These are phyloP conservation scores for Patella vulgata DNA, from an alignment of 1,140 invertebrate genomes.

Conservation along the genomic window DNA sequence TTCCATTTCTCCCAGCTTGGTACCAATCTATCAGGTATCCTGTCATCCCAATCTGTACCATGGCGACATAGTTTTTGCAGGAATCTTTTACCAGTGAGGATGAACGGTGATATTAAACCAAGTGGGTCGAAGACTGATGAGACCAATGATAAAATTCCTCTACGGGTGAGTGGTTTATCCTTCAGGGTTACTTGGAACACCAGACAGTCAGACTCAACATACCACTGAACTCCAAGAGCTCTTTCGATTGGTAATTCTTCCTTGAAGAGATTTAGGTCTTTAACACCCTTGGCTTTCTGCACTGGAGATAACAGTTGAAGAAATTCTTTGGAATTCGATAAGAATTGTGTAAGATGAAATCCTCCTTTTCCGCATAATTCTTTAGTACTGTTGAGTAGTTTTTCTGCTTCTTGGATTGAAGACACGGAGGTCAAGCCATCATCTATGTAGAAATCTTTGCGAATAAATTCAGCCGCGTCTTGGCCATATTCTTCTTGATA, in stretches of 20 bases:
- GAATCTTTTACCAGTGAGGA: slow-evolving; percentile 29
- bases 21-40: slow-evolving; percentile 16
- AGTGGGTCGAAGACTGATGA: slow-evolving; percentile 30
- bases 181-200: slow-evolving; percentile 23
- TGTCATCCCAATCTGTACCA: slow-evolving; percentile 27
- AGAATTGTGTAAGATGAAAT: slow-evolving; percentile 32
- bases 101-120: no score
- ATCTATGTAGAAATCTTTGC: slow-evolving; percentile 39
- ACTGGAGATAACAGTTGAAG: slow-evolving; percentile 19
- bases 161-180: slow-evolving; percentile 28
- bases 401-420: slow-evolving; percentile 16
- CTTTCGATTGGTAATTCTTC: slow-evolving; percentile 37
- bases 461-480: slow-evolving; percentile 17
- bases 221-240: slow-evolving; percentile 41
- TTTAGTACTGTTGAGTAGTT: slow-evolving; percentile 17
- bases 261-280: slow-evolving; percentile 24
- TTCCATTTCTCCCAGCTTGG: slow-evolving; percentile 24
- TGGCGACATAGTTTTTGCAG: slow-evolving; percentile 29
- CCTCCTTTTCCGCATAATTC: slow-evolving; percentile 25
- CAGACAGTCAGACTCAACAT: slow-evolving; percentile 38
- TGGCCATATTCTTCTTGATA: slow-evolving; percentile 11
- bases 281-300: slow-evolving; percentile 18
- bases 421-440: slow-evolving; percentile 32
- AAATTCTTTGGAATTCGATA: slow-evolving; percentile 31
- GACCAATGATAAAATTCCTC: slow-evolving; percentile 27